Base-by-base conservation (phyloP, 37 sponge, comb jelly and placozoan genomes). In the Oscarella lobularis region DNA sequence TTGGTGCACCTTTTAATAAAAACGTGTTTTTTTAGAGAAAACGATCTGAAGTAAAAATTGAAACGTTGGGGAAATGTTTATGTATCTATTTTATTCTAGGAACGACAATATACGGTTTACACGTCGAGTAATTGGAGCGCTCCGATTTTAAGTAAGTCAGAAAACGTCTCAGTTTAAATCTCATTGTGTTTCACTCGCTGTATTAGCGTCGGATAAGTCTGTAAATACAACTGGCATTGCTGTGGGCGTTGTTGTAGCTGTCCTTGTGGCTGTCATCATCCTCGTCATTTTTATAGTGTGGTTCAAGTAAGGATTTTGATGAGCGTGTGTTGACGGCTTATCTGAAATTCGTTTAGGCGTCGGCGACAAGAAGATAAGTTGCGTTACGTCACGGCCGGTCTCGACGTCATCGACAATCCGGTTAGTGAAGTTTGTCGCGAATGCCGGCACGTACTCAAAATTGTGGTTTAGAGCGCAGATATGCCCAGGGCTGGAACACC, bases 261-360 rank as follows among this genome's bases (percentile, higher is more conserved):
- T 85, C 6, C 20, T 85, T 14, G 0, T 77, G 0, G 33, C 78
- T 3, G 40, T 77, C n/a, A 41, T 33, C 1, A 41, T 38, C 0
- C 41, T 66, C 4, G 81, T 81, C 35, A 79, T 35, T 0, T 48
- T 66, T 29, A 38, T 85, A 5, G 48, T 85, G n/a, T n/a, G n/a
- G n/a, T n/a, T n/a, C n/a, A n/a, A n/a, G n/a, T n/a, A n/a, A n/a
- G n/a, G n/a, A n/a, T n/a, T n/a, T n/a, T n/a, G n/a, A n/a, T n/a
- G n/a, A n/a, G n/a, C n/a, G n/a, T n/a, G n/a, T n/a, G n/a, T n/a
- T n/a, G n/a, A n/a, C n/a, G n/a, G n/a, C n/a, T n/a, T n/a, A n/a
- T n/a, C n/a, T n/a, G n/a, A n/a, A n/a, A n/a, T n/a, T n/a, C n/a
- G n/a, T n/a, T n/a, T n/a, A n/a, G n/a, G n/a, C n/a, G n/a, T n/a